A percentile compares a stretch with the other conserved stretches of the same genome.
Conservation (phyloP, 2,113 vertebrate genomes). For the Diphyllodes magnificus region DNA sequence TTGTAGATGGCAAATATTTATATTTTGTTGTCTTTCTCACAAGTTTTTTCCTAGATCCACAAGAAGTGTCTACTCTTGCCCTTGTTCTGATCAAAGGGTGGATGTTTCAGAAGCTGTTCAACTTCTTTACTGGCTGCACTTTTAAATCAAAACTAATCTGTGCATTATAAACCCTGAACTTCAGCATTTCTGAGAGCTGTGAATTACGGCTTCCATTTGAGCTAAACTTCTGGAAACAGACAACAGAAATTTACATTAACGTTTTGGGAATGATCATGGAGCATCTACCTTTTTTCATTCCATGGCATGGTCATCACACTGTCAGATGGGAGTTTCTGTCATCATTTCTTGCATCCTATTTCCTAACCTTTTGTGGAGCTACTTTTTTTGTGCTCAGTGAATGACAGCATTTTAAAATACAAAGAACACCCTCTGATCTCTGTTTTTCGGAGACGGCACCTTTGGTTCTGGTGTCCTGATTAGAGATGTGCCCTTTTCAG, state of each 20-base stretch:
- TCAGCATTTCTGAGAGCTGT: background rate
- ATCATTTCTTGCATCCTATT: background rate
- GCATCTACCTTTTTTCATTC: background rate
- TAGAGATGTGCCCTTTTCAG: background rate
- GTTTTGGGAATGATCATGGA: background rate
- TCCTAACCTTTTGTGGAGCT: background rate
- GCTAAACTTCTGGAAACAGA: background rate
- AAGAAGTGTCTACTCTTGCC: background rate
- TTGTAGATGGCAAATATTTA: background rate
- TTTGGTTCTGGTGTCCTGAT: background rate
- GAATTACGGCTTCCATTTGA: background rate
- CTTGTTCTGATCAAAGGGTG: background rate
- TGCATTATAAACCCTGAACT: background rate
- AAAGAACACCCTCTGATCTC: background rate
- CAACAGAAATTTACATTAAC: background rate
- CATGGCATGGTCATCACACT: no score
- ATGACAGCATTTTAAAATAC: background rate
- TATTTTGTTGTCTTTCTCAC: background rate
- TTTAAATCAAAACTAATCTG: background rate
- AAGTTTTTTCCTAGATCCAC: background rate
- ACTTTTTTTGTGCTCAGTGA: background rate
- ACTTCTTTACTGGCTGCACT: background rate
- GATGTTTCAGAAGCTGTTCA: background rate
- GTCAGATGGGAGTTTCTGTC: background rate
- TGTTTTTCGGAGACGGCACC: background rate